These are phyloP conservation scores for Phaethornis superciliosus DNA, from an alignment of 2,113 vertebrate genomes.

Conservation along the genomic window DNA sequence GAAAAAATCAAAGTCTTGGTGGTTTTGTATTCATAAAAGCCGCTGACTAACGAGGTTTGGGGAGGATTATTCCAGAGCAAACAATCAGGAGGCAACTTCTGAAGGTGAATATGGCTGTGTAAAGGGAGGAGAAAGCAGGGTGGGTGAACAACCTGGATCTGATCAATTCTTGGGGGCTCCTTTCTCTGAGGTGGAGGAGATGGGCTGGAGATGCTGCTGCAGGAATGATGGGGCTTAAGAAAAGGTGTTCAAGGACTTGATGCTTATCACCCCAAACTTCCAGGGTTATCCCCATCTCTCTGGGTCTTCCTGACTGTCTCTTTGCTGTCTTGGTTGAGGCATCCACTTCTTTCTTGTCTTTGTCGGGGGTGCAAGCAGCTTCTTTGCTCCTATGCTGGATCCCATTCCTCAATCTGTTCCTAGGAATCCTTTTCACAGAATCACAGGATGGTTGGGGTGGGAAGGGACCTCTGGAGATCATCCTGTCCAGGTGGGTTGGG, in stretches of 20 bases:
- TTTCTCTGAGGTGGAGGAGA: neutral
- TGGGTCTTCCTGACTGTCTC: neutral
- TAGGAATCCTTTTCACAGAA: no score
- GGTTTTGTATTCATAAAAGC: neutral
- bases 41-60: neutral
- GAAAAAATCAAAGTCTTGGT: neutral
- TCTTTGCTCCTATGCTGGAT: neutral
- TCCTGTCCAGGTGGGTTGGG: no score
- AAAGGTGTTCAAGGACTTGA: neutral
- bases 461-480: no score
- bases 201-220: fast-evolving
- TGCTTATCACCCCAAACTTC: neutral
- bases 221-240: neutral
- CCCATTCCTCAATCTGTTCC: neutral
- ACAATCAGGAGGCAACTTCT: neutral
- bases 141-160: neutral
- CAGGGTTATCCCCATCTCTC: neutral
- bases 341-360: neutral
- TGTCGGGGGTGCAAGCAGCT: neutral
- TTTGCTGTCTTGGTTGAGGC: neutral
- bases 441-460: no score
- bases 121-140: neutral
- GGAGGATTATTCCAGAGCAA: neutral
- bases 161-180: neutral
- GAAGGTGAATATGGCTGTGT: neutral